These are phyloP conservation scores for Crocallis elinguaria DNA, from an alignment of 2,888 invertebrate species.

Conservation along the genomic window DNA sequence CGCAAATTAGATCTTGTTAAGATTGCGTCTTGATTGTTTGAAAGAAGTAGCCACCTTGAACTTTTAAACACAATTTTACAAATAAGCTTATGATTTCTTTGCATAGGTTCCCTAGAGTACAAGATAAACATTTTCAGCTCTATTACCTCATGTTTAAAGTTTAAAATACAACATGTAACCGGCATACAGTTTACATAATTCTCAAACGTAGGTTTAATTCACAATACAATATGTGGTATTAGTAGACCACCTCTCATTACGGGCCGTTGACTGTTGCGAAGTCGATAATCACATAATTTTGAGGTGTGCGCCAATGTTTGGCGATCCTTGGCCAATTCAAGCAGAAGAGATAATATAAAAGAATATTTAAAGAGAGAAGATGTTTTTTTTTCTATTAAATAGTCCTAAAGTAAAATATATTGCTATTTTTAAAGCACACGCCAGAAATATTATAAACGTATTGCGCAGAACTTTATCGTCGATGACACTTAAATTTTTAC, in stretches of 20 bases:
- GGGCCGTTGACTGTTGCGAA: slow-evolving; percentile 59
- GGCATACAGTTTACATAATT: slow-evolving; percentile 22
- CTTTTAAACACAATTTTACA: slow-evolving; percentile 29
- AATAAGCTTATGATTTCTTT: slow-evolving; percentile 17
- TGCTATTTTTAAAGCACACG: too few species aligned
- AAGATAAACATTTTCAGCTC: neutral
- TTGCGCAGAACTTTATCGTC: too few species aligned
- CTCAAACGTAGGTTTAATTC: slow-evolving; percentile 19
- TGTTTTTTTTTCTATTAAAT: too few species aligned
- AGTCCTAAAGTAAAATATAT: too few species aligned
- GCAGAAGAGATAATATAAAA: too few species aligned
- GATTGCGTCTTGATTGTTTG: slow-evolving; percentile 28
- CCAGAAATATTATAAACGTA: too few species aligned
- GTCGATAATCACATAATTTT: slow-evolving; percentile 58
- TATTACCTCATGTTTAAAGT: slow-evolving; percentile 6
- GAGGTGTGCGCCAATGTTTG: slow-evolving; percentile 20
- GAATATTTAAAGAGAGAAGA: too few species aligned
- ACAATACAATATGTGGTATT: slow-evolving; percentile 48
- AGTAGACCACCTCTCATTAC: slow-evolving; percentile 52
- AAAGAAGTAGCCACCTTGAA: slow-evolving; percentile 30
- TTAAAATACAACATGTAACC: slow-evolving; percentile 7
- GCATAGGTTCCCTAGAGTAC: neutral
- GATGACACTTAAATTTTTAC: too few species aligned
- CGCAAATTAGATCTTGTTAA: slow-evolving; percentile 32
- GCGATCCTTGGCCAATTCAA: neutral